Evolutionary conservation across 2,888 invertebrate species (phyloP), one percentile per base, ranked within the genome.

Genomic region (Acrobasis repandana): DNA sequence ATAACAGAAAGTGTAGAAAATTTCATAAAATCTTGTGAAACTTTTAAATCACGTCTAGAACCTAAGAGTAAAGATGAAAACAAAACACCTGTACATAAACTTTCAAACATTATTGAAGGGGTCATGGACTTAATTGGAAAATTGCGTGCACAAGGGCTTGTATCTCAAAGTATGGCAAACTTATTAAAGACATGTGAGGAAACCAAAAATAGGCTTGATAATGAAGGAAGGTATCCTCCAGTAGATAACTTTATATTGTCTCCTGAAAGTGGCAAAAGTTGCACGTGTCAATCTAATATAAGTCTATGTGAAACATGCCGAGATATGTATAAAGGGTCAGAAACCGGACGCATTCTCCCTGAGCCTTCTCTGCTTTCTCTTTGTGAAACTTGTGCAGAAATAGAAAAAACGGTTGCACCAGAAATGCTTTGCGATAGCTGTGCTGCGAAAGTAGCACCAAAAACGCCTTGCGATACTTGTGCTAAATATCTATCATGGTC

Each of bases 1-100:
- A 61, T 78, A 20, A 63, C 72, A 0, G 66, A 67, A 0, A 79
- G 72, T 43, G 59, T 77, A 36, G 76, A 80, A 18, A 61, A 72
- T 9, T 77, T 81, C 34, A 73, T 83, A 14, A 65, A 67, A 63
- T 66, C 69, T n/a, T 82, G 81, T 64, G 67, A 77, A 61, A 63
- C 70, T 56, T 66, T 80, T n/a, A 80, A 75, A 65, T 63, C 61
- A 34, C 65, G 65, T 54, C 65, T 75, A 33, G 61, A 63, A 20
- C 46, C 56, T 0, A 49, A 64, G 51, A 61, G 63, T 33, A 34
- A 62, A 50, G 43, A 60, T 58, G 62, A 58, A 36, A 63, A 28
- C 28, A 28, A 66, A 6, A 61, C 63, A 61, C 54, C 72, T 0
- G 38, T 79, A 18, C 51, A 67, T 33, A 63, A 71, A 38, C 66